Evolutionary conservation across 2,888 invertebrate species (phyloP), one percentile per base, ranked within the genome.

Genomic region (Andrena hattorfiana): DNA sequence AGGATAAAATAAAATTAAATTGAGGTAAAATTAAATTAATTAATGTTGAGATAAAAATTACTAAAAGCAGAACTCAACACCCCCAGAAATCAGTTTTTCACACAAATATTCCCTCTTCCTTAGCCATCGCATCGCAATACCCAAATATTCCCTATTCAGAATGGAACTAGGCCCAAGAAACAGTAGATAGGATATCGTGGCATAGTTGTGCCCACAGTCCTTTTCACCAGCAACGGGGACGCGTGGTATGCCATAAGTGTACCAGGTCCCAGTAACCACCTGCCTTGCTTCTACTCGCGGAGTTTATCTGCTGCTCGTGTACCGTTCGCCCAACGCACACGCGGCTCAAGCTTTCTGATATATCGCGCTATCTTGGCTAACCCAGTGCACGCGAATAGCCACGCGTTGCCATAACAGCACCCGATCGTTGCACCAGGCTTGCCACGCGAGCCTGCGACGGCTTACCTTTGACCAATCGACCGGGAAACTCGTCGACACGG

Each of bases 311-410:
- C 30, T 20, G 48, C 67, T 54, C 77, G 69, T 72, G 68, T 30
- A 56, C 73, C 72, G 35, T 73, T 73, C 67, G 63, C 62, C 5
- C 28, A 42, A 77, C 67, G 77, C 71, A 51, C 72, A 51, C 66
- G 71, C 71, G 28, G 59, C 20, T 13, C 20, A 42, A 73, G 73
- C 72, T 32, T 48, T 48, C 35, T 32, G 67, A 81, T 84, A 84
- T 81, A 81, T 83, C 42, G 42, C 71, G 82, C 81, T 85, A 86
- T 84, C 87, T 84, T 70, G 68, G 71, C 85, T 84, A 85, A 83
- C 84, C 87, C 83, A 85, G 85, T 85, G 77, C n/a, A 16, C 64
- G 6, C 64, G 54, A 42, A 7, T 10, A 42, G 26, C 16, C 56
- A 48, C 56, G 54, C 13, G 56, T 56, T 42, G 42, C 42, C 1